These are phyloP conservation scores for Pollenia griseotomentosa DNA, from an alignment of 2,888 invertebrate species.

Conservation along the genomic window DNA sequence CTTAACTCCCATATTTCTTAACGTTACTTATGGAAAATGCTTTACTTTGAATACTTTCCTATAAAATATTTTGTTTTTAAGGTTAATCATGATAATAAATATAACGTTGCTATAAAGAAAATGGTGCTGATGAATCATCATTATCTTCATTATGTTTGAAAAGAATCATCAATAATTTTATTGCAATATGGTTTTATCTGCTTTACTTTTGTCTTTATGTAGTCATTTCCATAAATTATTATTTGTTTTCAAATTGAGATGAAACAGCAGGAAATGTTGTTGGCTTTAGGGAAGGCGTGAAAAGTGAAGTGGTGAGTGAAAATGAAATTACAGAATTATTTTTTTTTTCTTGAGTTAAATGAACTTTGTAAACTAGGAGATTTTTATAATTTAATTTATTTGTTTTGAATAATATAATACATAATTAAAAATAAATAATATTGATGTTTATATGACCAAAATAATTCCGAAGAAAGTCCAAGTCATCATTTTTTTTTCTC, in stretches of 20 bases:
- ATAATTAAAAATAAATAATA: too few relatives aligned
- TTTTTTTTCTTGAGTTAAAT: background rate
- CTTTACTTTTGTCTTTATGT: slow-evolving; percentile 22
- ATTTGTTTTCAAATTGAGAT: background rate
- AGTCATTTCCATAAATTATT: slow-evolving; percentile 40
- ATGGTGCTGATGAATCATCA: slow-evolving; percentile 16
- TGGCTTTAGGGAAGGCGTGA: background rate
- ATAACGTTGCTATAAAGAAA: background rate
- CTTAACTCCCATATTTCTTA: too few relatives aligned
- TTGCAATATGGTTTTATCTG: slow-evolving; percentile 24
- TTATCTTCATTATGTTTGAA: slow-evolving; percentile 12
- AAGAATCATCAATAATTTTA: slow-evolving; percentile 37
- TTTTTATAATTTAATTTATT: background rate
- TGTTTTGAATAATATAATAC: too few relatives aligned
- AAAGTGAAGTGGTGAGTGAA: background rate
- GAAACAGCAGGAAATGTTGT: background rate
- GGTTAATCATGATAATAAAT: slow-evolving; percentile 13
- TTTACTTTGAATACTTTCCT: too few relatives aligned
- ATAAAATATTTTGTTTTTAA: background rate
- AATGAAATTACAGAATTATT: background rate
- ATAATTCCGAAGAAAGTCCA: too few relatives aligned
- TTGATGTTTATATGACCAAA: too few relatives aligned
- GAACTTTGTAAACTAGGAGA: background rate
- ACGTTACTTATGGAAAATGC: too few relatives aligned
- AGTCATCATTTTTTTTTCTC: too few relatives aligned